A percentile compares a stretch with the other conserved stretches of the same genome.
phyloP scores from a whole-genome alignment of 2,888 invertebrate species.

The Dolichopus griseipennis region DNA sequence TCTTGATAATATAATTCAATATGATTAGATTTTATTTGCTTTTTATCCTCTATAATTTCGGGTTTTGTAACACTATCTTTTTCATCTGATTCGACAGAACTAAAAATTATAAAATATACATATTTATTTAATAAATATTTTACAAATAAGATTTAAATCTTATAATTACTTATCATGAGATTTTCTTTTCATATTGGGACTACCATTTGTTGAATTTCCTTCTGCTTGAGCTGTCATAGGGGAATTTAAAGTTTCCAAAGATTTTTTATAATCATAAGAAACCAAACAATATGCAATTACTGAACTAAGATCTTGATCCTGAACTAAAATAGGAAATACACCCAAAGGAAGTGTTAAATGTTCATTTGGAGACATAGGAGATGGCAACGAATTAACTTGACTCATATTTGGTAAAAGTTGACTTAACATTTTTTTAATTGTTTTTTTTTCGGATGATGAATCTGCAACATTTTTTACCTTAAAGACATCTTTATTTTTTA shows the following conservation, averaged over 20 bases:
- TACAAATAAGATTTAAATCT: neutral
- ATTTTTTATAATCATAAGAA: slow-evolving; percentile 59
- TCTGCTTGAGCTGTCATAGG: slow-evolving; percentile 20
- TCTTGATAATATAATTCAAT: slow-evolving; percentile 56
- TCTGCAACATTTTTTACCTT: slow-evolving; percentile 14
- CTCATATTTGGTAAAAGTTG: slow-evolving; percentile 54
- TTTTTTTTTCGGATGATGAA: slow-evolving; percentile 47
- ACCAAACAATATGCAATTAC: slow-evolving; percentile 76
- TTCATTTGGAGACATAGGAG: slow-evolving; percentile 57
- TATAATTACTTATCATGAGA: slow-evolving; percentile 32
- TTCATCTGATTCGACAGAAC: slow-evolving; percentile 15
- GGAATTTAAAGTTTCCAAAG: slow-evolving; percentile 44
- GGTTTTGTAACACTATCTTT: slow-evolving; percentile 15
- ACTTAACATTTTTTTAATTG: slow-evolving; percentile 58
- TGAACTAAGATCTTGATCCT: slow-evolving; percentile 73
- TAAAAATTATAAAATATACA: slow-evolving; percentile 3
- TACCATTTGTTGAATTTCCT: slow-evolving; percentile 24
- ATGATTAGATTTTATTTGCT: slow-evolving; percentile 35
- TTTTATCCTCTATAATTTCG: slow-evolving; percentile 27
- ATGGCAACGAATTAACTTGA: slow-evolving; percentile 44
- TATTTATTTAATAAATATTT: neutral
- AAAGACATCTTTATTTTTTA: neutral
- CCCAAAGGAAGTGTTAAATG: slow-evolving; percentile 60
- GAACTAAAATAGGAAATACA: slow-evolving; percentile 59
- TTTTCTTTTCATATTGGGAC: slow-evolving; percentile 38